Evolutionary conservation across 2,888 invertebrate species (phyloP), one percentile per base, ranked within the genome.

Genomic region (Eilema sororculum): DNA sequence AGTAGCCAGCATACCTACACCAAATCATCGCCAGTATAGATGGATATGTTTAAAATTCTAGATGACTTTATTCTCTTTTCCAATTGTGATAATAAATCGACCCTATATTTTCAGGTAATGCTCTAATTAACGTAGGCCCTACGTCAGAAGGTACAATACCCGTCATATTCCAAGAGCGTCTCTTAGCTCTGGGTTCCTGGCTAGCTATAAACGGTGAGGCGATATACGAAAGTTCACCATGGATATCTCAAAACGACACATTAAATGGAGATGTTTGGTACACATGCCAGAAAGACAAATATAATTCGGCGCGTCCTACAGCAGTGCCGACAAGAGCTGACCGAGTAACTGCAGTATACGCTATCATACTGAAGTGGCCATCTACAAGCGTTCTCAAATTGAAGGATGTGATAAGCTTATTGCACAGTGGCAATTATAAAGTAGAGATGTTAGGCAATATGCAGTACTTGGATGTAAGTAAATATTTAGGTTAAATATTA

Each of bases 131-230:
- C 86, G 96, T 99, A 9, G 99, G 99, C 0, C 99, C 99, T 22
- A 98, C 98, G 0, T 98, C 97, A 86, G 98, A 98, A 82, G 99
- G 99, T 6, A 97, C 97, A 9, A 98, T 99, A 77, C 90, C 96
- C 5, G 98, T 98, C 0, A 97, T 99, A 86, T 98, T 97, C 91
- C 97, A 98, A 93, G 98, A 99, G 86, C 96, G 99, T 61, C 93
- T 99, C 0, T 90, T 96, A 16, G 96, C 97, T 78, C 95, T 99
- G 80, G 99, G 99, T 3, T 81, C 92, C 22, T 99, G 99, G 99
- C 92, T 99, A 20, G 85, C 91, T 3, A 91, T 96, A n/a, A 99
- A 99, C 84, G 99, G 98, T 0, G 98, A 98, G 86, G 98, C 98
- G 0, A 98, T 99, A 79, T 99, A 98, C 86, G 93, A 92, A 5